Evolutionary conservation across 2,888 invertebrate species (phyloP).

Genomic region (Oithona nana): DNA sequence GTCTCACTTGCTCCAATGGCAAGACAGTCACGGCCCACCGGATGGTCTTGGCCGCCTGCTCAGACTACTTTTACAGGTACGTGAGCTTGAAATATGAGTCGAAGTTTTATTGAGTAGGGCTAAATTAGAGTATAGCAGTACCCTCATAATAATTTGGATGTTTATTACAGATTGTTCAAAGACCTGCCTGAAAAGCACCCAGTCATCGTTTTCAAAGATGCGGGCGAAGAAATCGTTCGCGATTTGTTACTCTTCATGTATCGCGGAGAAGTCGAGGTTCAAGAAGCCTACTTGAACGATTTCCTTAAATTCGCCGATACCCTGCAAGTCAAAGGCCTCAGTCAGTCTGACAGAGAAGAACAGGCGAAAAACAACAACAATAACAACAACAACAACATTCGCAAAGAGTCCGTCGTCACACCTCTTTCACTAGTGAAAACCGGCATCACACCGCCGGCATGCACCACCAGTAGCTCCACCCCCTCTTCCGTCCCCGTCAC

Average conservation of each 20-base stretch:
- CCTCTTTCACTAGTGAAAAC: not conserved
- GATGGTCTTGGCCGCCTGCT: conserved; percentile 17
- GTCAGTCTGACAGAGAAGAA: conserved; percentile 13
- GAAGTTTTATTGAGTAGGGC: too few species aligned
- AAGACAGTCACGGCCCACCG: conserved; percentile 15
- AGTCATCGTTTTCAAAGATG: conserved; percentile 17
- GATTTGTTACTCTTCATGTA: conserved; percentile 17
- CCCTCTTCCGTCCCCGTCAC: not conserved
- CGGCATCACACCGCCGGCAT: not conserved
- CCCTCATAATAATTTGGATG: too few species aligned
- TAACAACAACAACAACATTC: not conserved
- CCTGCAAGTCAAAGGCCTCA: conserved; percentile 17
- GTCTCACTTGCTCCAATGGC: conserved; percentile 12
- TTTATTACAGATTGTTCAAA: conserved; percentile 16
- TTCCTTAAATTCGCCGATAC: conserved; percentile 18
- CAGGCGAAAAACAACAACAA: not conserved
- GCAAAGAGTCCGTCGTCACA: not conserved
- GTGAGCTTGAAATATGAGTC: too few species aligned
- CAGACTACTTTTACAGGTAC: conserved; percentile 17
- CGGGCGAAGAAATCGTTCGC: conserved; percentile 13
- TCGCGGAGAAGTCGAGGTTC: conserved; percentile 15
- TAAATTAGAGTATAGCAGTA: too few species aligned
- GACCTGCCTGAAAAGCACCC: conserved; percentile 17
- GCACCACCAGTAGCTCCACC: not conserved
- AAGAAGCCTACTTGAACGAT: conserved; percentile 12